Percentiles rank a stretch among this genome's conserved stretches.
These are phyloP conservation scores for Stenolophus ochropezus DNA, from an alignment of 2,888 invertebrate genomes.

Conservation along the genomic window DNA sequence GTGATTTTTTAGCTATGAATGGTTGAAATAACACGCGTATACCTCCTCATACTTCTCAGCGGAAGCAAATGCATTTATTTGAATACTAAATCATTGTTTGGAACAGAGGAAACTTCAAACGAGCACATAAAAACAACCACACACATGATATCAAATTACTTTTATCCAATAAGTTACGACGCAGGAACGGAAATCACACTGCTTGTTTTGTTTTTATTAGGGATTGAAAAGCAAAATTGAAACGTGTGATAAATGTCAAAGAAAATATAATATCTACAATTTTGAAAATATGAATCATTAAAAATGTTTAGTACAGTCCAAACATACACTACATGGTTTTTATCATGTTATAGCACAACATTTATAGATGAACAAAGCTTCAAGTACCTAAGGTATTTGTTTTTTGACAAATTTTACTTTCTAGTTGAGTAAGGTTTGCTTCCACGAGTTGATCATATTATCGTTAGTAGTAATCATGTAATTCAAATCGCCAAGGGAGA, in stretches of 20 bases:
- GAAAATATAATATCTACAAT: not conserved
- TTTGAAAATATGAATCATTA: too few relatives aligned
- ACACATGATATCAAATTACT: slow-evolving; percentile 32
- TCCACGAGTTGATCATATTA: too few relatives aligned
- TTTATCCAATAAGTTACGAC: slow-evolving; percentile 19
- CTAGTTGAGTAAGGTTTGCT: too few relatives aligned
- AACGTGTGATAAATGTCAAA: not conserved
- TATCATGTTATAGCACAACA: too few relatives aligned
- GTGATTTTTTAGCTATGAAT: not conserved
- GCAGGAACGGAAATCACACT: slow-evolving; percentile 20
- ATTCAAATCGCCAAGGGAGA: too few relatives aligned
- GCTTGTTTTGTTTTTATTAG: slow-evolving; percentile 13
- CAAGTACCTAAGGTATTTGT: too few relatives aligned
- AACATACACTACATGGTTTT: too few relatives aligned
- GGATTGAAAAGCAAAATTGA: not conserved
- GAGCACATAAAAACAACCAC: slow-evolving; percentile 31
- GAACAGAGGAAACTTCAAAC: slow-evolving; percentile 32
- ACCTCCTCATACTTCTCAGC: not conserved
- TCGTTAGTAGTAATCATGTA: too few relatives aligned
- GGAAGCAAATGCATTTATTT: slow-evolving; percentile 34
- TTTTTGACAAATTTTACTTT: too few relatives aligned
- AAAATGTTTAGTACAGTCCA: too few relatives aligned
- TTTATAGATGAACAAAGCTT: too few relatives aligned
- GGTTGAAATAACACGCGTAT: not conserved
- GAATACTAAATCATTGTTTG: slow-evolving; percentile 37